phyloP scores from a whole-genome alignment of 2,888 invertebrate species.

The Acronicta psi region DNA sequence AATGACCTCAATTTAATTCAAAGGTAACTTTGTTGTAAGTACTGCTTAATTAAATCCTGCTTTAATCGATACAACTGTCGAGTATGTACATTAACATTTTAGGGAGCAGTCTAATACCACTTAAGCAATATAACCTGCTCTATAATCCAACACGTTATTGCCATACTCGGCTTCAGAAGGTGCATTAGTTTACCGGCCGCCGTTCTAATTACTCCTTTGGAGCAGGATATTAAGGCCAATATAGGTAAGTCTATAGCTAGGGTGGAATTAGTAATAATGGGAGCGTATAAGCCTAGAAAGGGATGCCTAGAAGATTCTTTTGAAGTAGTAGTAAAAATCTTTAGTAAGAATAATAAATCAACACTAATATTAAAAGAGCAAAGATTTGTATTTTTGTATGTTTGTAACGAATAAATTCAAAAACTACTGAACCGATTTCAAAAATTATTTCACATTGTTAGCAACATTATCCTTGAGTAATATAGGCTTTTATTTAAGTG shows the following conservation, averaged over 20 bases:
- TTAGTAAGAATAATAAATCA: no score
- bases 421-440: no score
- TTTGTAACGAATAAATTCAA: no score
- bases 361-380: no score
- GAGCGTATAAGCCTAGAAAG: neutral
- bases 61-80: conserved; percentile 1
- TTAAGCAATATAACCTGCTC: conserved; percentile 30
- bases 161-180: conserved; percentile 23
- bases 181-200: conserved; percentile 34
- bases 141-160: conserved; percentile 39
- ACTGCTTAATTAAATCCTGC: neutral
- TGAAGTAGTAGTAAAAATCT: no score
- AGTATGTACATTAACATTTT: neutral
- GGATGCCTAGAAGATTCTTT: neutral
- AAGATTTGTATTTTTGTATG: no score
- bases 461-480: no score
- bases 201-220: conserved; percentile 39
- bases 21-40: neutral
- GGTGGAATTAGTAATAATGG: conserved; percentile 6
- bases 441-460: no score
- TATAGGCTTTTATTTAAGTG: no score
- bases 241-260: conserved; percentile 10
- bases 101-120: conserved; percentile 15
- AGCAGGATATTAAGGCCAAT: conserved; percentile 26
- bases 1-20: neutral